phyloP scores from a whole-genome alignment of 1,140 invertebrate species.

The Macrobrachium rosenbergii region DNA sequence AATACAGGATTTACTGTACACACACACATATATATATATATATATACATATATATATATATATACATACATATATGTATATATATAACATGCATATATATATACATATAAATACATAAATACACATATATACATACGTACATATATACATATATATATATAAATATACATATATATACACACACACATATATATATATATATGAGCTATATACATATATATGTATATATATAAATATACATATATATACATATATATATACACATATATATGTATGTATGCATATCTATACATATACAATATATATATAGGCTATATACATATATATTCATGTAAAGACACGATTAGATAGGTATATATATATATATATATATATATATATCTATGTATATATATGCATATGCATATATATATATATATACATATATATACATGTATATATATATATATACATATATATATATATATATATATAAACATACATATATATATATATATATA shows the following conservation, averaged over 20 bases:
- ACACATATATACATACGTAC: constrained; percentile 1
- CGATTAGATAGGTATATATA: neutral
- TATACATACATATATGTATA: no score
- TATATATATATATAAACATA: neutral
- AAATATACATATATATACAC: constrained; percentile 4
- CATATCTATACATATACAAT: neutral
- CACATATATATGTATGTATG: constrained; percentile 1
- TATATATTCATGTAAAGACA: neutral
- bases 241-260: constrained; percentile 18
- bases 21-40: neutral
- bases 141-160: constrained; percentile 18
- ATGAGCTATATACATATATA: constrained; percentile 2
- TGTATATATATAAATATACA: constrained; percentile 9
- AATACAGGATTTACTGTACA: no score
- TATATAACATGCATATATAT: neutral
- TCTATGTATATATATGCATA: constrained; percentile 4
- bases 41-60: constrained; percentile 18
- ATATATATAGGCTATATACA: neutral
- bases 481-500: constrained; percentile 10
- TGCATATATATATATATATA: constrained; percentile 15
- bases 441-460: neutral
- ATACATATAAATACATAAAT: constrained; percentile 7
- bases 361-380: constrained; percentile 13
- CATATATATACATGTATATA: neutral
- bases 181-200: constrained; percentile 10